Conservation (phyloP, 2,888 invertebrate species). For the Actias luna region DNA sequence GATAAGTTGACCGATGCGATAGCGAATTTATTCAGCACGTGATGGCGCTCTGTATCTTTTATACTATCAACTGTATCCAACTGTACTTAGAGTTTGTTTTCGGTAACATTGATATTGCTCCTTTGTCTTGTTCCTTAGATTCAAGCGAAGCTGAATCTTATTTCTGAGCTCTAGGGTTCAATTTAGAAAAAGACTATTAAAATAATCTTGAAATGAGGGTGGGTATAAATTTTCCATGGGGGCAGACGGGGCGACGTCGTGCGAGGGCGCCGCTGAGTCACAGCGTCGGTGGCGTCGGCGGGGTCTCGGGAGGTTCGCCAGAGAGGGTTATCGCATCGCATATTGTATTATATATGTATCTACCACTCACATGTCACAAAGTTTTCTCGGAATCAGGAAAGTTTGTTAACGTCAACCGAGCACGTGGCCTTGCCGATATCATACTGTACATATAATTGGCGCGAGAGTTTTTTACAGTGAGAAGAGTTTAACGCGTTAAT, state of each 20-base stretch:
- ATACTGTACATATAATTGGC: conserved; percentile 58
- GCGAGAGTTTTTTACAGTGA: conserved; percentile 42
- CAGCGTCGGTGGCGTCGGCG: conserved; percentile 57
- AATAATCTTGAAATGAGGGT: conserved; percentile 77
- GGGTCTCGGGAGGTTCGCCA: conserved; percentile 33
- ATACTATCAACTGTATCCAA: conserved; percentile 78
- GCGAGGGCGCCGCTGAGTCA: conserved; percentile 80
- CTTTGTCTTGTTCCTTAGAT: conserved; percentile 65
- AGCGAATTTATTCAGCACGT: conserved; percentile 68
- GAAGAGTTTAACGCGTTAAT: conserved; percentile 19
- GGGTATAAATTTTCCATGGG: conserved; percentile 81
- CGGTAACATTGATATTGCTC: conserved; percentile 70
- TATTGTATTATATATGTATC: conserved; percentile 69
- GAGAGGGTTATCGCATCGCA: conserved; percentile 47
- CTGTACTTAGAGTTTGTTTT: conserved; percentile 78
- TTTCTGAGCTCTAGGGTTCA: conserved; percentile 47
- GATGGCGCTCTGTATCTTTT: conserved; percentile 65
- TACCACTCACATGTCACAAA: conserved; percentile 81
- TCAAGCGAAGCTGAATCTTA: conserved; percentile 51
- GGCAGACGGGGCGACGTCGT: conserved; percentile 81
- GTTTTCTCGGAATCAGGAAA: conserved; percentile 80
- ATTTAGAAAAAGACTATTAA: conserved; percentile 44
- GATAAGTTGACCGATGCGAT: conserved; percentile 60
- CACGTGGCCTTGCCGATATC: conserved; percentile 77
- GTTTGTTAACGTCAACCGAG: conserved; percentile 81